These are phyloP conservation scores for Branchellion lobata DNA, from an alignment of 2,888 invertebrate genomes.

Conservation along the genomic window DNA sequence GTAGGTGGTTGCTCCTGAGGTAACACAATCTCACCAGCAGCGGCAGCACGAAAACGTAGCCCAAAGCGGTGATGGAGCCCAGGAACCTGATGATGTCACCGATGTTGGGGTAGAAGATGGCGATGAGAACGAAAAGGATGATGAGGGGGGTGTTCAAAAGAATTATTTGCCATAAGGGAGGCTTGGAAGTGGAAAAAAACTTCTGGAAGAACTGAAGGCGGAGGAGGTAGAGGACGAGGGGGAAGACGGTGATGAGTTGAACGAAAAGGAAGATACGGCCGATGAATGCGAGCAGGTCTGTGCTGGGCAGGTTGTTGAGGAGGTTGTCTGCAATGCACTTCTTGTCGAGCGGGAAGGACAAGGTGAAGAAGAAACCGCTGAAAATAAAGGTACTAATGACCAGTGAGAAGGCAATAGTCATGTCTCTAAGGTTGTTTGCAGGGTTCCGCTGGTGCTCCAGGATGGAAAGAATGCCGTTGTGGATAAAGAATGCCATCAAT, in stretches of 20 bases:
- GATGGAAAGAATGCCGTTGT: constrained; percentile 84
- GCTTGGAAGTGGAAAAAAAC: constrained; percentile 62
- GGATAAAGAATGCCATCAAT: constrained; percentile 84
- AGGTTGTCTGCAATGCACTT: constrained; percentile 68
- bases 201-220: constrained; percentile 70
- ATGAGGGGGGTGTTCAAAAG: no score
- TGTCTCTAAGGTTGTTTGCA: constrained; percentile 69
- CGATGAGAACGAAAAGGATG: no score
- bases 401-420: neutral
- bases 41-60: neutral
- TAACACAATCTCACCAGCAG: neutral
- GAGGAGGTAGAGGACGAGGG: constrained; percentile 79
- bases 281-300: constrained; percentile 76
- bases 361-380: neutral
- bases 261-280: constrained; percentile 80
- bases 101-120: neutral
- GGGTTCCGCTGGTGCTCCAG: constrained; percentile 79
- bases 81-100: neutral
- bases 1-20: neutral
- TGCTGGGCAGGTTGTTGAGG: constrained; percentile 80
- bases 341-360: neutral
- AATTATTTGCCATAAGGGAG: no score
- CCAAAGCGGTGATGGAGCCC: neutral
- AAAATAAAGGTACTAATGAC: neutral
- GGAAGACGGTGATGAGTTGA: constrained; percentile 84